These are phyloP conservation scores for Eriocheir sinensis DNA, from an alignment of 1,140 invertebrate genomes.

Conservation along the genomic window DNA sequence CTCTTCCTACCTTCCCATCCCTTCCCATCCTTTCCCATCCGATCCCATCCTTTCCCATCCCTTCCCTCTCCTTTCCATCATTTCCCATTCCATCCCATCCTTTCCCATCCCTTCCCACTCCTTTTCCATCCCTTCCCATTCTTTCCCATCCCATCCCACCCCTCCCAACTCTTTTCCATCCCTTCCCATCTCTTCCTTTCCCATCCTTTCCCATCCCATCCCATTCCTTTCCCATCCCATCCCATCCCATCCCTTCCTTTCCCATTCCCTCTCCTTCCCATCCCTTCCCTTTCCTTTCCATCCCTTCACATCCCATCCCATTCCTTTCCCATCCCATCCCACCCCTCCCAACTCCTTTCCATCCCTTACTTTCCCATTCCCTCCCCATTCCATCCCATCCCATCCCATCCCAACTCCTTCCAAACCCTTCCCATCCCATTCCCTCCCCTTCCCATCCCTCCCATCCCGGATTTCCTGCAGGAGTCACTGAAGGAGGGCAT, in stretches of 20 bases:
- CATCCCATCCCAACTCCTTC: too few species aligned
- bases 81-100: neutral
- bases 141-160: neutral
- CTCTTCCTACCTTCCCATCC: neutral
- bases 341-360: neutral
- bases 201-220: neutral
- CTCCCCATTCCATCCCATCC: neutral
- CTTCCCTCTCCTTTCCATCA: neutral
- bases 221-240: neutral
- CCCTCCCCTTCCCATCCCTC: too few species aligned
- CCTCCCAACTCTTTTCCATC: neutral
- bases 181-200: too few species aligned
- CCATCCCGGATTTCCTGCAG: too few species aligned
- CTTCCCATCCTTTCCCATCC: neutral
- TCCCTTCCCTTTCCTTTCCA: neutral
- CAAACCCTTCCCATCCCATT: too few species aligned
- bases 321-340: neutral
- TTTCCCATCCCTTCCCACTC: neutral
- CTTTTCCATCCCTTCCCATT: neutral
- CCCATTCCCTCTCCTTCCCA: neutral
- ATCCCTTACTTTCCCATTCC: neutral
- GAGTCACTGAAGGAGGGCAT: too few species aligned
- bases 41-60: neutral
- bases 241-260: neutral
- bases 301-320: neutral